A percentile compares a stretch with the other conserved stretches of the same genome.
phyloP scores from a whole-genome alignment of 2,113 vertebrate genomes.

The Tyto alba region DNA sequence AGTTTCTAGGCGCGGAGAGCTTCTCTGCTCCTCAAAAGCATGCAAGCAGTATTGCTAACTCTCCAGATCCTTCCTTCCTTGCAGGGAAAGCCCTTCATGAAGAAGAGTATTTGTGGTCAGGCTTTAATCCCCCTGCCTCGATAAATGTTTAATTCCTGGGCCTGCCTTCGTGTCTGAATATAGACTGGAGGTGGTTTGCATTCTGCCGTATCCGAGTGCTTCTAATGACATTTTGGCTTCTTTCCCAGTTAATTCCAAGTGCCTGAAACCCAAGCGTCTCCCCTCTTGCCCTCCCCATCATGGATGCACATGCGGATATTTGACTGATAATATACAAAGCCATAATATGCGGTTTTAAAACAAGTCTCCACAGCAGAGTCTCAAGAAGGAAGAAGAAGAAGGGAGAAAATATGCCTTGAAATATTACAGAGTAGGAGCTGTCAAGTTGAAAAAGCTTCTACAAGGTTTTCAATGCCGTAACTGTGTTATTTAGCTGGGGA shows the following conservation, averaged over 20 bases:
- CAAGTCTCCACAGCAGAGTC: background rate
- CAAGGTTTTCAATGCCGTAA: conserved; percentile 11
- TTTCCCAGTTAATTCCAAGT: conserved; percentile 60
- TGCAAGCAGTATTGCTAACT: background rate
- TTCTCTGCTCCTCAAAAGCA: conserved; percentile 1
- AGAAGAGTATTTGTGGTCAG: conserved; percentile 53
- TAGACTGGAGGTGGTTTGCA: conserved; percentile 47
- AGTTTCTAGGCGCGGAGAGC: background rate
- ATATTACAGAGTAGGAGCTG: conserved; percentile 35
- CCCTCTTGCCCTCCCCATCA: conserved; percentile 12
- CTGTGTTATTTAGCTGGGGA: conserved; percentile 40
- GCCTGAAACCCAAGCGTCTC: conserved; percentile 49
- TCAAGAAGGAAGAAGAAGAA: background rate
- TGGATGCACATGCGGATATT: conserved; percentile 18
- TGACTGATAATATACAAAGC: conserved; percentile 45
- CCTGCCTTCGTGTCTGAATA: conserved; percentile 21
- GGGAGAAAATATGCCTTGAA: conserved; percentile 9
- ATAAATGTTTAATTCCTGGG: conserved; percentile 65
- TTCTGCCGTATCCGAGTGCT: conserved; percentile 43
- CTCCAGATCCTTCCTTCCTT: conserved; percentile 33
- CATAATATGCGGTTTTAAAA: conserved; percentile 30
- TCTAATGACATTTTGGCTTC: conserved; percentile 70
- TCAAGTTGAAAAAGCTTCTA: conserved; percentile 15
- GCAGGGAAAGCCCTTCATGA: conserved; percentile 23
- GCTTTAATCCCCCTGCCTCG: conserved; percentile 55